Percentiles rank a stretch among this genome's conserved stretches.
phyloP scores from a whole-genome alignment of 1,140 invertebrate species.

The Pseudomyrmex flavicornis region DNA sequence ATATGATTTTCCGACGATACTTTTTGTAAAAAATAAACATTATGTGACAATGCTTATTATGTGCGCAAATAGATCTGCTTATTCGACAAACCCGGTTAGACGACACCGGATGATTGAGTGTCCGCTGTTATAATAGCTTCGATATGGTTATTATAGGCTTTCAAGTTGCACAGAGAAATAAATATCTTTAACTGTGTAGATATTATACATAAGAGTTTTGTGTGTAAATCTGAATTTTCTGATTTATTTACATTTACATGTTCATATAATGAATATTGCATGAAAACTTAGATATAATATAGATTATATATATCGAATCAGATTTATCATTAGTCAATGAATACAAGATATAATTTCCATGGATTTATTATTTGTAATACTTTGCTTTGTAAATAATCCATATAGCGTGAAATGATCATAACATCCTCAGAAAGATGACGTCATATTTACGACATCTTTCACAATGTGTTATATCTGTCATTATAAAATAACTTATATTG shows the following conservation, averaged over 20 bases:
- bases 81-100: background rate
- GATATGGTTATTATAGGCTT: background rate
- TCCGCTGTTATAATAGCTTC: background rate
- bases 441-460: background rate
- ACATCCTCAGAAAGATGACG: too few relatives aligned
- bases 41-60: background rate
- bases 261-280: background rate
- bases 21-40: background rate
- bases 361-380: background rate
- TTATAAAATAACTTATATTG: conserved; percentile 21
- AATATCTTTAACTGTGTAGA: background rate
- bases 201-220: background rate
- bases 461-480: background rate
- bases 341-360: background rate
- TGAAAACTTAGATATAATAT: background rate
- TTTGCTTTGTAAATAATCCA: conserved; percentile 23
- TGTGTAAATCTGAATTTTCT: background rate
- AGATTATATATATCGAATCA: background rate
- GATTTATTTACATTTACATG: background rate
- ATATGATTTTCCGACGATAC: too few relatives aligned
- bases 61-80: background rate
- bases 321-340: background rate
- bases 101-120: background rate
- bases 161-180: too few relatives aligned
- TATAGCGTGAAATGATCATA: background rate